Conservation (phyloP, 2,888 invertebrate genomes). For the Capitulum mitella region DNA sequence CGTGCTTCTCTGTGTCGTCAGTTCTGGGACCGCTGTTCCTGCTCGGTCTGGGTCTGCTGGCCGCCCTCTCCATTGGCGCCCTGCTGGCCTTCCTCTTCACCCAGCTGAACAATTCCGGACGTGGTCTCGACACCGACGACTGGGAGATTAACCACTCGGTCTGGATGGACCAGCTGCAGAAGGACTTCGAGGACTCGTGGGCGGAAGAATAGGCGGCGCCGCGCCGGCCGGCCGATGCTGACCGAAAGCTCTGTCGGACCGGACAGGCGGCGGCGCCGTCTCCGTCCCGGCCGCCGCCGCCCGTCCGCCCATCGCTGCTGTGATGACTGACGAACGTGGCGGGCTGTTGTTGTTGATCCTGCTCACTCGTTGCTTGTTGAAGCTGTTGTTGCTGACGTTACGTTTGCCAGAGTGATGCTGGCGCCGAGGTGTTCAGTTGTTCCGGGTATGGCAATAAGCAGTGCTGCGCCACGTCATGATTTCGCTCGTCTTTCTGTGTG, state of each 20-base stretch:
- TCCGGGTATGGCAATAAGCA: too few relatives aligned
- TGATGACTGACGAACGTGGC: neutral
- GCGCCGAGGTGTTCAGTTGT: too few relatives aligned
- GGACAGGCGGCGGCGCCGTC: neutral
- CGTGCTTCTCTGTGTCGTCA: neutral
- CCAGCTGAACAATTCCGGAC: constrained; percentile 15
- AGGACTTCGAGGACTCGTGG: constrained; percentile 22
- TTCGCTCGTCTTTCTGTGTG: too few relatives aligned
- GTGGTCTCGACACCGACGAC: constrained; percentile 14
- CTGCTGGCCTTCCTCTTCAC: constrained; percentile 9
- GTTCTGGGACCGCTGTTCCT: constrained; percentile 3
- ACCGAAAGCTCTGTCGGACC: neutral
- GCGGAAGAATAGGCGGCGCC: neutral
- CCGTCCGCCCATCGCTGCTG: neutral
- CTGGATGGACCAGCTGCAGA: constrained; percentile 23
- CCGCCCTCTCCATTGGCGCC: neutral
- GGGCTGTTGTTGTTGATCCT: neutral
- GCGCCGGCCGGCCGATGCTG: neutral
- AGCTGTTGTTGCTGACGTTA: neutral
- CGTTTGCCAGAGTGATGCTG: neutral
- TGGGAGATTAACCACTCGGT: constrained; percentile 18
- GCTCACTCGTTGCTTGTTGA: too few relatives aligned
- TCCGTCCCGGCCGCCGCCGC: too few relatives aligned
- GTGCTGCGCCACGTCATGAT: too few relatives aligned
- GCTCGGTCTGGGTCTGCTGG: neutral